Evolutionary conservation across 1,140 invertebrate genomes (phyloP).

Genomic region (Brachionus paranguensis): DNA sequence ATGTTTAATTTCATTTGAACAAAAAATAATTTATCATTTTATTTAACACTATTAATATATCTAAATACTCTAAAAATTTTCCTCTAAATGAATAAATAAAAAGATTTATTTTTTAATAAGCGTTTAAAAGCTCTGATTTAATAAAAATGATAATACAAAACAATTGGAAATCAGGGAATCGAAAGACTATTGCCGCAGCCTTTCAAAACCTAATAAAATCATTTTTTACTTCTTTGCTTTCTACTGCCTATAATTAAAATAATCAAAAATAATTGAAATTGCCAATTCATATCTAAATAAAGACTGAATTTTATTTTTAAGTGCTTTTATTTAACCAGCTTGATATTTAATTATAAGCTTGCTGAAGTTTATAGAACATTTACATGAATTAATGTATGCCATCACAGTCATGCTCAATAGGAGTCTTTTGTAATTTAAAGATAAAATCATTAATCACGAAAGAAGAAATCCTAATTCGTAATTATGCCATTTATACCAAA

Average conservation of each 20-base stretch:
- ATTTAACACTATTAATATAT: too few species aligned
- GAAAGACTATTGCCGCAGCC: not conserved
- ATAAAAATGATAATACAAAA: too few species aligned
- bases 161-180: too few species aligned
- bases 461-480: not conserved
- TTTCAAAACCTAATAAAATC: not conserved
- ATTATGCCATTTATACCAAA: not conserved
- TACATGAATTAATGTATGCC: not conserved
- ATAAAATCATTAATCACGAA: not conserved
- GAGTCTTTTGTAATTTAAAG: not conserved
- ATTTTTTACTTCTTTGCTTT: not conserved
- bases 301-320: not conserved
- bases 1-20: not conserved
- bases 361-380: not conserved
- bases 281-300: not conserved
- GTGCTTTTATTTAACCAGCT: not conserved
- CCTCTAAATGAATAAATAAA: too few species aligned
- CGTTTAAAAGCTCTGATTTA: too few species aligned
- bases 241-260: not conserved
- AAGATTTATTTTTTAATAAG: too few species aligned
- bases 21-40: not conserved
- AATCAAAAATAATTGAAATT: not conserved
- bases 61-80: too few species aligned
- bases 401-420: not conserved
- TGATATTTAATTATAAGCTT: not conserved